Conservation (phyloP, 2,113 vertebrate genomes). For the Xyliphius kryptos region DNA sequence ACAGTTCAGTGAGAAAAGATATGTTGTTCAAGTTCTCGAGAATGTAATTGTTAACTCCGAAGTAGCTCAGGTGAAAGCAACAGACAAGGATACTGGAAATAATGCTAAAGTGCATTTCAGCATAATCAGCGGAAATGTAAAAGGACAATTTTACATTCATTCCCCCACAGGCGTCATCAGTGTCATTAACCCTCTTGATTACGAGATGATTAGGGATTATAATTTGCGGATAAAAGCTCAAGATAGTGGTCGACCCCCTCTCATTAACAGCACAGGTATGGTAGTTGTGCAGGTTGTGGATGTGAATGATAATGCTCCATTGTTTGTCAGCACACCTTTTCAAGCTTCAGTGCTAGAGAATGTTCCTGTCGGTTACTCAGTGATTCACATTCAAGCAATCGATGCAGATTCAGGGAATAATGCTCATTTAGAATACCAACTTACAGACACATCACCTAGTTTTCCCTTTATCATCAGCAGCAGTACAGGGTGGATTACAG, state of each 20-base stretch:
- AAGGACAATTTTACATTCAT: constrained; percentile 81
- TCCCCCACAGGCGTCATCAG: constrained; percentile 75
- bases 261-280: constrained; percentile 78
- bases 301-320: constrained; percentile 79
- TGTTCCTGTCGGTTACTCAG: constrained; percentile 71
- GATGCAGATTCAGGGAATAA: constrained; percentile 80
- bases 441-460: constrained; percentile 55
- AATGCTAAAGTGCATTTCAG: constrained; percentile 81
- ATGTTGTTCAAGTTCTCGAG: constrained; percentile 75
- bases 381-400: constrained; percentile 79
- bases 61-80: constrained; percentile 75
- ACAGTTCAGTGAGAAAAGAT: constrained; percentile 79
- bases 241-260: constrained; percentile 78
- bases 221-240: constrained; percentile 78
- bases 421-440: constrained; percentile 71
- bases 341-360: constrained; percentile 80
- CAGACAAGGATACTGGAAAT: constrained; percentile 72
- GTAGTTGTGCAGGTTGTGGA: constrained; percentile 80
- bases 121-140: constrained; percentile 80
- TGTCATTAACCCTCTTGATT: constrained; percentile 78
- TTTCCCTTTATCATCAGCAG: constrained; percentile 83
- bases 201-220: constrained; percentile 77
- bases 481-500: constrained; percentile 79
- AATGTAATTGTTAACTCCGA: constrained; percentile 68
- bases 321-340: constrained; percentile 86